These are phyloP conservation scores for Crematogaster levior DNA, from an alignment of 2,888 invertebrate genomes.

Conservation along the genomic window DNA sequence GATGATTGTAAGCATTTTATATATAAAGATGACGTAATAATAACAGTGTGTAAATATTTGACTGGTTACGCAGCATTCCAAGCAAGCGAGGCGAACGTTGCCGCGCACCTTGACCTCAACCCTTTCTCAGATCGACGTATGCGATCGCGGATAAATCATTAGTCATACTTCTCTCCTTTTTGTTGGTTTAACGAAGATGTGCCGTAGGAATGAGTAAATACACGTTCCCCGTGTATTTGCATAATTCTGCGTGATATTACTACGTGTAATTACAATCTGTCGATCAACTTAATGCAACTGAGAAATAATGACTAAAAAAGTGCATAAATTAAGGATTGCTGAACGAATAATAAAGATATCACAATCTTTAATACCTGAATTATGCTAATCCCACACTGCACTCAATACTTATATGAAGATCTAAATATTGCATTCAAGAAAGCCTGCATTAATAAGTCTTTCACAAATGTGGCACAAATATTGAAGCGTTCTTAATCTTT, in stretches of 20 bases:
- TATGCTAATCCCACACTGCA: not conserved
- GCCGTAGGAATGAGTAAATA: constrained; percentile 35
- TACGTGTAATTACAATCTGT: constrained; percentile 37
- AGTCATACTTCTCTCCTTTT: constrained; percentile 57
- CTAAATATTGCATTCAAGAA: not conserved
- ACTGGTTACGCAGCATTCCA: constrained; percentile 59
- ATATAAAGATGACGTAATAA: constrained; percentile 63
- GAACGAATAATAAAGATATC: constrained; percentile 2
- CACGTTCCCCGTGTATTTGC: constrained; percentile 28
- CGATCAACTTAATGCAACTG: constrained; percentile 31
- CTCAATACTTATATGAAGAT: not conserved
- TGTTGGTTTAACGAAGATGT: constrained; percentile 58
- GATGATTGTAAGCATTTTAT: constrained; percentile 36
- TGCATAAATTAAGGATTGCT: not conserved
- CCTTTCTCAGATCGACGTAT: constrained; percentile 65
- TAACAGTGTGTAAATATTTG: constrained; percentile 65
- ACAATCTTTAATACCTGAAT: not conserved
- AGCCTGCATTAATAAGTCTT: not conserved
- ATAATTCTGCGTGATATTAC: constrained; percentile 36
- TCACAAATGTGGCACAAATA: no score
- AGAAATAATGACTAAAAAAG: constrained; percentile 7
- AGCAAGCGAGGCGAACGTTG: constrained; percentile 47
- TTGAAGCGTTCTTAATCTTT: not conserved
- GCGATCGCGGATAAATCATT: constrained; percentile 69
- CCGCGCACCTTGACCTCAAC: constrained; percentile 68